Percentiles rank a stretch among this genome's conserved stretches.
These are phyloP conservation scores for Hirtodrosophila trivittata DNA, from an alignment of 2,888 invertebrate genomes.

Conservation along the genomic window DNA sequence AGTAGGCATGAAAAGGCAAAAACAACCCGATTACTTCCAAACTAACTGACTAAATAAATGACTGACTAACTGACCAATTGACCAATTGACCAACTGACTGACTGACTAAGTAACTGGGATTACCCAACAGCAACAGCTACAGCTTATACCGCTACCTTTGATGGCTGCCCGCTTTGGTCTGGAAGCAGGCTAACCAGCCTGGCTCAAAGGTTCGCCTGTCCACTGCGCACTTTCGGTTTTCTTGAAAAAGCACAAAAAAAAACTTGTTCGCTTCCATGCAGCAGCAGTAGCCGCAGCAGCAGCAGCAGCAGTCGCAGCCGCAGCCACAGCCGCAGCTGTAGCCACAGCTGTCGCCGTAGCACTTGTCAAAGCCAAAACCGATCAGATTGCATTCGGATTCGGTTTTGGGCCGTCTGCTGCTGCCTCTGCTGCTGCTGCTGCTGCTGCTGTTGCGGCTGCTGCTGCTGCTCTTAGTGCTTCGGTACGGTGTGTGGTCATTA, in stretches of 20 bases:
- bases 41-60: conserved; percentile 29
- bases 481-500: conserved; percentile 53
- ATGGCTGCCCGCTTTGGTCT: conserved; percentile 52
- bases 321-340: conserved; percentile 20
- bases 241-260: conserved; percentile 35
- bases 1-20: conserved; percentile 62
- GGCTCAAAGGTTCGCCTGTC: conserved; percentile 66
- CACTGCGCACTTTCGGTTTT: conserved; percentile 68
- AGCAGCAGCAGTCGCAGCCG: conserved; percentile 14
- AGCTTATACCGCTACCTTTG: conserved; percentile 59
- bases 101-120: conserved; percentile 51
- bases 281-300: conserved; percentile 42
- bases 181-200: conserved; percentile 33
- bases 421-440: conserved; percentile 23
- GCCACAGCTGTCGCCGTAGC: conserved; percentile 11
- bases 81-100: conserved; percentile 28
- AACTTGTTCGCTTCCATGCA: conserved; percentile 67
- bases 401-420: conserved; percentile 29
- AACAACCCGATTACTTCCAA: conserved; percentile 54
- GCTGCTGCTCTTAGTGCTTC: conserved; percentile 28
- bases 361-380: conserved; percentile 53
- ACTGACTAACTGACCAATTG: conserved; percentile 36
- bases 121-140: conserved; percentile 50
- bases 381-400: conserved; percentile 73
- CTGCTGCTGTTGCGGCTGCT: conserved; percentile 3